Evolutionary conservation across 1,140 invertebrate species (phyloP), one percentile per base, ranked within the genome.

Genomic region (Ceratosolen solmsi): DNA sequence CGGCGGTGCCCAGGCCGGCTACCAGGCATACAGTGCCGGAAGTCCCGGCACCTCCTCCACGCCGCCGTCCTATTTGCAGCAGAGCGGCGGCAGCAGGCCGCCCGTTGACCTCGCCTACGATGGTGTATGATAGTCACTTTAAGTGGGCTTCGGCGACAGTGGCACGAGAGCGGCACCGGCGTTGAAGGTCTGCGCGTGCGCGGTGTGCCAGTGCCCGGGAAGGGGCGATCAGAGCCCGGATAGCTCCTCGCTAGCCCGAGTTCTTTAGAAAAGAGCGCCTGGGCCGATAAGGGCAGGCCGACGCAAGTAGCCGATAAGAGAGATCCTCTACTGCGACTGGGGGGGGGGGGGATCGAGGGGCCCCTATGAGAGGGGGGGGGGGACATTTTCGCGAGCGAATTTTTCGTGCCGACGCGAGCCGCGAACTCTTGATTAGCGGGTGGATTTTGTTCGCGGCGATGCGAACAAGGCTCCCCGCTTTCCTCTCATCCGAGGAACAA

Each of bases 91-190:
- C 83, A 89, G 90, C 83, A 90, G 89, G 85, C 90, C 90, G 79
- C 88, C 90, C 68, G 88, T 91, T 84, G 90, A 92, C 85, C 88
- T 92, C 77, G 88, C 88, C 70, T 92, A 92, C 85, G 91, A 92
- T 78, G 90, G 89, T 79, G 90, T 91, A 92, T 92, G 91, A 92
- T 92, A 92, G 89, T 90, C 86, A 86, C 87, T 89, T 82, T 88
- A 87, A 88, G 82, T 68, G 1, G 63, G 11, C 33, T 33, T 22
- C 41, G 71, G 20, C 5, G 9, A 41, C 15, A n/a, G 30, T 22
- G 25, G 38, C 0, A 70, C 41, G 38, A 38, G 7, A 41, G 17
- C 65, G 51, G 27, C 72, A 25, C 11, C 27, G 30, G 51, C 30
- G 20, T 33, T 33, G 36, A 13, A n/a, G 58, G n/a, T 25, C 58